phyloP scores from a whole-genome alignment of 1,140 invertebrate species.

The Lordiphosa mommai region DNA sequence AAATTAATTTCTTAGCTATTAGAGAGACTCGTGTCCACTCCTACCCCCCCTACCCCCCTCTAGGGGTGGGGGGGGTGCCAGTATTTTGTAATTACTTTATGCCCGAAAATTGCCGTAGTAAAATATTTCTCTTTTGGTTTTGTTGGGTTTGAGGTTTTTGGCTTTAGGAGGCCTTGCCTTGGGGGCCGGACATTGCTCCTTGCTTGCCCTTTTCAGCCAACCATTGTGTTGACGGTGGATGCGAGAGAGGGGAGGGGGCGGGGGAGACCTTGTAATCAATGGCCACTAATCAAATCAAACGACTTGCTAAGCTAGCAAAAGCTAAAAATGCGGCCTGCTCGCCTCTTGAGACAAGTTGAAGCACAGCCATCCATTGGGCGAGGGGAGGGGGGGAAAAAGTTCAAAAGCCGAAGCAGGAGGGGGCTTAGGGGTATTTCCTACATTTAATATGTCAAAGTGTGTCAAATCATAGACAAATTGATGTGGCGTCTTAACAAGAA shows the following conservation, averaged over 20 bases:
- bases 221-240: not conserved
- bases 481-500: too few species aligned
- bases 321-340: not conserved
- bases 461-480: too few species aligned
- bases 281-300: constrained; percentile 60
- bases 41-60: not conserved
- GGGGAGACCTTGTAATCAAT: constrained; percentile 19
- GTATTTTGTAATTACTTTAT: constrained; percentile 77
- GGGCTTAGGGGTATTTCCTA: too few species aligned
- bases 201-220: not conserved
- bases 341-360: not conserved
- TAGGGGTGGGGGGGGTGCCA: constrained; percentile 11
- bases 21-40: constrained; percentile 46
- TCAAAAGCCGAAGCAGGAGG: too few species aligned
- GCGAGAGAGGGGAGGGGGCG: not conserved
- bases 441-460: too few species aligned
- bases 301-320: constrained; percentile 38
- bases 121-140: constrained; percentile 61
- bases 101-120: constrained; percentile 70
- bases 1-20: constrained; percentile 76
- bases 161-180: not conserved
- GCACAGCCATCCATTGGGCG: not conserved
- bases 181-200: constrained; percentile 3
- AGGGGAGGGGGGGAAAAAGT: too few species aligned
- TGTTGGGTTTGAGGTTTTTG: constrained; percentile 35